Evolutionary conservation across 2,797 vertebrate genomes (phyloP), one percentile per base, ranked within the genome.

Genomic region (Peromyscus melanophrys): DNA sequence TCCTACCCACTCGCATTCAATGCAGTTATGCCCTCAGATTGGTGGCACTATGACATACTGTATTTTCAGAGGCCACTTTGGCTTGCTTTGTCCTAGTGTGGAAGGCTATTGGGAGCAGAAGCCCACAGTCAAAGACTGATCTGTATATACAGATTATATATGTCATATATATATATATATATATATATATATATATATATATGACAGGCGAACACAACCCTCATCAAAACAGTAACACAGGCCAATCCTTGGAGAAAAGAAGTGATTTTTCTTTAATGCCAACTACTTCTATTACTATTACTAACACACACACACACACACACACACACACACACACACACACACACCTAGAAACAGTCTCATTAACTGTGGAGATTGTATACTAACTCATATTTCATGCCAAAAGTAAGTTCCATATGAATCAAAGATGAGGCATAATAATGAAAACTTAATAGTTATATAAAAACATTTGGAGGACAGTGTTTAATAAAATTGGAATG

Each of bases 361-460:
- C 59, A 37, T 31, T 80, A 76, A 61, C 49, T 89, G n/a, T 14
- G 1, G 19, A 19, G 17, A 63, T 52, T 65, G 40, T 57, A 75
- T n/a, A 65, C 43, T 92, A 76, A 65, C 23, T 90, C 31, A 37
- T 69, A 90, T 55, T 92, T 92, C 77, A 81, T 73, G 21, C 13
- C 52, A 90, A 94, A 94, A 29, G 46, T 49, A 86, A 76, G 8
- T 90, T 84, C 63, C 17, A 27, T 13, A 65, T 81, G 59, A 94
- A 88, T 80, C 63, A 93, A 89, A 81, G 25, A 89, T 76, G 37
- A 86, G 65, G 27, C 29, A 93, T 61, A 88, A 76, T 37, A 90
- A 78, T 73, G n/a, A 37, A 92, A 77, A 43, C 49, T 75, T 92
- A 86, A 92, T 52, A 82, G 14, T 43, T 92, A 6, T 92, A 40